phyloP scores from a whole-genome alignment of 2,797 vertebrate species.

The Mastacembelus armatus region DNA sequence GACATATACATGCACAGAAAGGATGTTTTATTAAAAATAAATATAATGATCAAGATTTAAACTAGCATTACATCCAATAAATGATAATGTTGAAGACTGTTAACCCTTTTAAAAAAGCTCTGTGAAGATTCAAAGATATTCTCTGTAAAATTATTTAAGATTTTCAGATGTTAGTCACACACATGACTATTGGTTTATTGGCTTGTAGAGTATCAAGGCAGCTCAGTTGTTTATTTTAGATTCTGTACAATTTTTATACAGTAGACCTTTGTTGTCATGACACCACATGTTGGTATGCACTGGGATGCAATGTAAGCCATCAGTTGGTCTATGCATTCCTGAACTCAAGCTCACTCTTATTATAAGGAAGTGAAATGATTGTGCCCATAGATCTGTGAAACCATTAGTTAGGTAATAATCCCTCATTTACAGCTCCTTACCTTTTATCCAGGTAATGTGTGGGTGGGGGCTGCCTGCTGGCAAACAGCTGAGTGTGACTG shows the following conservation, averaged over 20 bases:
- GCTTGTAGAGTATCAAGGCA: not conserved
- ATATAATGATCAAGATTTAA: not conserved
- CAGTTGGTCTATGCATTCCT: constrained; percentile 1
- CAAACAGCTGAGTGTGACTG: constrained; percentile 95
- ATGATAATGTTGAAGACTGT: not conserved
- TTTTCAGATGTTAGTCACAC: not conserved
- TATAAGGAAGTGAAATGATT: constrained; percentile 18
- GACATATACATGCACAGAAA: not conserved
- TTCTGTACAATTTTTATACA: not conserved
- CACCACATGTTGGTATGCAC: constrained; percentile 1
- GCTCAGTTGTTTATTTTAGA: not conserved
- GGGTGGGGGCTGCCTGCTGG: constrained; percentile 95
- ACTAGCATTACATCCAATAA: not conserved
- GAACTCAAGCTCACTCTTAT: not conserved
- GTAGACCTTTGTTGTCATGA: constrained; percentile 1
- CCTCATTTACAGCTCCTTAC: constrained; percentile 73
- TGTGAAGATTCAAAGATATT: not conserved
- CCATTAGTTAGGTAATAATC: not conserved
- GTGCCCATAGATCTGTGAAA: not conserved
- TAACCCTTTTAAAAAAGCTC: not conserved
- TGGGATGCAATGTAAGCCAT: not conserved
- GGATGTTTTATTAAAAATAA: not conserved
- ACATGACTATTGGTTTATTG: not conserved
- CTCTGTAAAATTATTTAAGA: not conserved
- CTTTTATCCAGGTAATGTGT: constrained; percentile 94